phyloP scores from a whole-genome alignment of 2,113 vertebrate genomes.

The Antechinus stuartii region DNA sequence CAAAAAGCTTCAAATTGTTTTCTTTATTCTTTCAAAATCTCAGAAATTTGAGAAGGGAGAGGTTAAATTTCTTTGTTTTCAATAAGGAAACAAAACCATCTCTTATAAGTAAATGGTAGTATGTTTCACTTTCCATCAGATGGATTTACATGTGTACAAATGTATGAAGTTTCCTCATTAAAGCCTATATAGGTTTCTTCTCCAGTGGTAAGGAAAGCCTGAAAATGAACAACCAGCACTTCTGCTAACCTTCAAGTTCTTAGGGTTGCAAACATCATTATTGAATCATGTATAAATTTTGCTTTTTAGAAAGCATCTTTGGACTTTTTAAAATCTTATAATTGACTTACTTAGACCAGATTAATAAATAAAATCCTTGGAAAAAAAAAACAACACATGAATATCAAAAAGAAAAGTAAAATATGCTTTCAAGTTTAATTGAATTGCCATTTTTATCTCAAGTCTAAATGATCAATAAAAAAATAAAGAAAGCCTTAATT shows the following conservation, averaged over 20 bases:
- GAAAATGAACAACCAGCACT: not conserved
- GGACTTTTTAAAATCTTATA: constrained; percentile 31
- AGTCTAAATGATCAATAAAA: not conserved
- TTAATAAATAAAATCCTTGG: constrained; percentile 62
- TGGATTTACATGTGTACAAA: constrained; percentile 31
- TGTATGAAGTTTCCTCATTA: constrained; percentile 12
- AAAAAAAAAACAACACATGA: too few species aligned
- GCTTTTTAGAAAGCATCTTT: constrained; percentile 1
- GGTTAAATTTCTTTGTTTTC: constrained; percentile 28
- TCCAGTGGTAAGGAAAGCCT: not conserved
- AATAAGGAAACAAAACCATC: constrained; percentile 43
- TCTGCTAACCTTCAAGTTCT: constrained; percentile 16
- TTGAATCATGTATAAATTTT: not conserved
- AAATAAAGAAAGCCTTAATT: not conserved
- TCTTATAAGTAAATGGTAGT: constrained; percentile 36
- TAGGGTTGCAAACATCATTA: constrained; percentile 14
- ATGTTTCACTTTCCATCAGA: constrained; percentile 35
- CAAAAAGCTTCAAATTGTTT: constrained; percentile 49
- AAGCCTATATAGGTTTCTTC: constrained; percentile 15
- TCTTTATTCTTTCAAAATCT: constrained; percentile 61
- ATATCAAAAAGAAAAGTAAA: not conserved
- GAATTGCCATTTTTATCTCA: not conserved
- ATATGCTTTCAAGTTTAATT: not conserved
- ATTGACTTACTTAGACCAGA: constrained; percentile 56
- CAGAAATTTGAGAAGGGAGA: constrained; percentile 11